Conservation (phyloP, 2,797 vertebrate genomes). For the Sitta carolinensis region DNA sequence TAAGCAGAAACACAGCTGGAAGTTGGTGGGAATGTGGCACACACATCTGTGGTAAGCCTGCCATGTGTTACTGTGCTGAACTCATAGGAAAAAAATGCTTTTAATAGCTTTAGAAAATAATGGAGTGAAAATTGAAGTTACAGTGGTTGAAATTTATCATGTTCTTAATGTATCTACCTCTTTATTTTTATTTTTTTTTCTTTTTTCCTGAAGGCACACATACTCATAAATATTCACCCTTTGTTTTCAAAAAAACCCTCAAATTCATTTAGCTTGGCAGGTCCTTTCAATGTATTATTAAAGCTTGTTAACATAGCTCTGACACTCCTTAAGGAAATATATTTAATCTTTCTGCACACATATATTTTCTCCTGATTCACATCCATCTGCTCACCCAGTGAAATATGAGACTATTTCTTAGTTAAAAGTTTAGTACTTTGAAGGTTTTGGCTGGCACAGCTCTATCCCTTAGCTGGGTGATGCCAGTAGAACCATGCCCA, state of each 20-base stretch:
- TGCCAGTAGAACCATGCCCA: not conserved
- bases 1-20: not conserved
- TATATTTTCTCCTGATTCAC: not conserved
- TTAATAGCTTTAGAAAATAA: not conserved
- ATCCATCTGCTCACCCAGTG: not conserved
- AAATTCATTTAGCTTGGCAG: not conserved
- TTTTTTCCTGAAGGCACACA: not conserved
- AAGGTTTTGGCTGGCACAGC: not conserved
- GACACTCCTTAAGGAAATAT: not conserved
- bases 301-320: not conserved
- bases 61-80: not conserved
- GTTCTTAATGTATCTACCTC: not conserved
- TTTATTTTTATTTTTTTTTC: no score
- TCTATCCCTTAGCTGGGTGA: not conserved
- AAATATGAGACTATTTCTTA: not conserved
- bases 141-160: not conserved
- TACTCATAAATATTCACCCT: not conserved
- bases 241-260: not conserved
- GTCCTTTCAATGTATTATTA: not conserved
- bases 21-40: not conserved
- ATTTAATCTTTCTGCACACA: not conserved
- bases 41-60: fast-evolving
- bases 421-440: not conserved
- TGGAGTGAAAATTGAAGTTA: not conserved
- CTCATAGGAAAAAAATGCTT: fast-evolving